A percentile compares a stretch with the other conserved stretches of the same genome.
Conservation (phyloP, 2,888 invertebrate species). For the Mythimna lalbum region DNA sequence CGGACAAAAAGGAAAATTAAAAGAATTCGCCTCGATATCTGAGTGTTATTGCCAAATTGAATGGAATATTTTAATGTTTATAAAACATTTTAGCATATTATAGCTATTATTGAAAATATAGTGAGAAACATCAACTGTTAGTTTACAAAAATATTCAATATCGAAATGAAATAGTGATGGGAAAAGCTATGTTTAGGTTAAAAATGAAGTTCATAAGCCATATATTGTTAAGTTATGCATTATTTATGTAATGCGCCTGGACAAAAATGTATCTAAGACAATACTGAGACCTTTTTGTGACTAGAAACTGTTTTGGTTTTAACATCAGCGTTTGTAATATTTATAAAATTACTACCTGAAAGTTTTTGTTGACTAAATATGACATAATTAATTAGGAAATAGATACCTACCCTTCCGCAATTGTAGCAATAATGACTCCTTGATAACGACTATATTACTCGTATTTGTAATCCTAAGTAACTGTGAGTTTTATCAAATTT, state of each 20-base stretch:
- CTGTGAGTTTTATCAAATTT: background rate
- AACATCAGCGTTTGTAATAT: slow-evolving; percentile 33
- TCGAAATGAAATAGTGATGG: slow-evolving; percentile 10
- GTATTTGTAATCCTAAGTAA: too few relatives aligned
- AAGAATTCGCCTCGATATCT: slow-evolving; percentile 26
- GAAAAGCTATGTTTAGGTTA: slow-evolving; percentile 8
- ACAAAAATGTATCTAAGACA: slow-evolving; percentile 42
- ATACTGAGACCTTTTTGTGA: slow-evolving; percentile 41
- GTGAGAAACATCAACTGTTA: slow-evolving; percentile 46
- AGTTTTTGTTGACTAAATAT: slow-evolving; percentile 1
- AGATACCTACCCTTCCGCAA: background rate
- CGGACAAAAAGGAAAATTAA: slow-evolving; percentile 46
- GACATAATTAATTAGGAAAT: background rate
- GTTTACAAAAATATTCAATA: slow-evolving; percentile 23
- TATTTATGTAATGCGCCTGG: slow-evolving; percentile 45
- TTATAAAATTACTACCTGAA: slow-evolving; percentile 11
- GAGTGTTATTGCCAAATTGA: slow-evolving; percentile 45
- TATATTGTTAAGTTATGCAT: slow-evolving; percentile 56
- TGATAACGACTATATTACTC: background rate
- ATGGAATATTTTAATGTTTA: slow-evolving; percentile 32
- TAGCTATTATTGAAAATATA: slow-evolving; percentile 36
- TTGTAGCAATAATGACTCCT: slow-evolving; percentile 1
- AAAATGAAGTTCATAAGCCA: slow-evolving; percentile 6
- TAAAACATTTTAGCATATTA: slow-evolving; percentile 48
- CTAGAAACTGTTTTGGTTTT: slow-evolving; percentile 40